These are phyloP conservation scores for Tinamus guttatus DNA, from an alignment of 2,113 vertebrate genomes.

Conservation along the genomic window DNA sequence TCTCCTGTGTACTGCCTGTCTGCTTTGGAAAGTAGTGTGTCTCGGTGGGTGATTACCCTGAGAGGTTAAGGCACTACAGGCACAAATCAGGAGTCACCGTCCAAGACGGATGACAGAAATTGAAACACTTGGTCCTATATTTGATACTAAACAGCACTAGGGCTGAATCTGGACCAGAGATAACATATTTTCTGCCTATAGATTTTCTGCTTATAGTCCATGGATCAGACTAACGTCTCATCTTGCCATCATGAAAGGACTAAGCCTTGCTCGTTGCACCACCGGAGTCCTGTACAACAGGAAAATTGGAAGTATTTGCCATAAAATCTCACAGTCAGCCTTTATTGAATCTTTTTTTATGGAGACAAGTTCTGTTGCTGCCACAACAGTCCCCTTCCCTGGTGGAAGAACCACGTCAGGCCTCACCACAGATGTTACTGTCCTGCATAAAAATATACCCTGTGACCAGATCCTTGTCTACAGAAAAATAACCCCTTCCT, in stretches of 20 bases:
- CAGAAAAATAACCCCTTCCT: not conserved
- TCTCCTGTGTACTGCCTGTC: not conserved
- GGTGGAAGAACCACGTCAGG: not conserved
- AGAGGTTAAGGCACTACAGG: not conserved
- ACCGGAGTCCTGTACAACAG: not conserved
- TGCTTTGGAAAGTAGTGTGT: not conserved
- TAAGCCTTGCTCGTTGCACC: not conserved
- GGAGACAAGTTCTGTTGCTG: not conserved
- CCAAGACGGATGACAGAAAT: not conserved
- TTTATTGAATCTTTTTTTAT: not conserved
- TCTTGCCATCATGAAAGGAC: not conserved
- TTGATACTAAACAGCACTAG: not conserved
- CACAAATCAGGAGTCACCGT: not conserved
- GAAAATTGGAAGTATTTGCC: not conserved
- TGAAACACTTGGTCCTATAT: not conserved
- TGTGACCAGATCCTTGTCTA: not conserved
- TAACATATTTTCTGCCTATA: not conserved
- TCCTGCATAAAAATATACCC: not conserved
- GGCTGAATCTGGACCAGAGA: not conserved
- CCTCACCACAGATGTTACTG: not conserved
- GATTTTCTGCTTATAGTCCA: not conserved
- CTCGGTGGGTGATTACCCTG: not conserved
- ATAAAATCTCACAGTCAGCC: not conserved
- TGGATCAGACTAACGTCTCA: not conserved
- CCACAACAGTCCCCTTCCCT: not conserved